Percentiles rank a stretch among this genome's conserved stretches.
Evolutionary conservation across 2,113 vertebrate species (phyloP).

Genomic region (Deroptyus accipitrinus): DNA sequence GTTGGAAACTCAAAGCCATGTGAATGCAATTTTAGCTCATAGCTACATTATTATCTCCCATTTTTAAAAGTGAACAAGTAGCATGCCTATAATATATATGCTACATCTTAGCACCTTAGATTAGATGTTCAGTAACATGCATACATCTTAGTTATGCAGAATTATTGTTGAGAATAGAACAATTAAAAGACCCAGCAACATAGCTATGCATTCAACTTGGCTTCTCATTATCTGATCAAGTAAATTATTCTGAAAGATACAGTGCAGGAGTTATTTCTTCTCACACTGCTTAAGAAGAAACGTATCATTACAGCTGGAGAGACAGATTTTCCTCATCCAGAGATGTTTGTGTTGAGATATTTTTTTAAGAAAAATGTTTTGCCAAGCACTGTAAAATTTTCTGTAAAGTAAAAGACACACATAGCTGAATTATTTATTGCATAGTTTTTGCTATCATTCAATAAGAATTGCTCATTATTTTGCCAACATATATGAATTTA

Average conservation of each 20-base stretch:
- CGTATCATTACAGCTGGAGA: not conserved
- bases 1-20: not conserved
- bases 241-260: not conserved
- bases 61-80: not conserved
- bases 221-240: not conserved
- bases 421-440: constrained; percentile 4
- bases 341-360: not conserved
- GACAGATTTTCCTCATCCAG: not conserved
- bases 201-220: not conserved
- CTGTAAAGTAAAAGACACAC: not conserved
- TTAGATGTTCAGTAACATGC: not conserved
- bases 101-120: not conserved
- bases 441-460: not conserved
- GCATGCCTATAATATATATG: not conserved
- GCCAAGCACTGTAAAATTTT: not conserved
- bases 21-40: not conserved
- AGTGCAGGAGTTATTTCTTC: not conserved
- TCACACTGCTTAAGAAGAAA: not conserved
- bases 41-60: not conserved
- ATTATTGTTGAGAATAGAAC: not conserved
- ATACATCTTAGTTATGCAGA: not conserved
- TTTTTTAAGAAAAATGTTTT: not conserved
- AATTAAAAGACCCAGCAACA: not conserved
- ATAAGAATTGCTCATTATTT: not conserved
- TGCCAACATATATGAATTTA: not conserved